Evolutionary conservation across 2,888 invertebrate species (phyloP).

Genomic region (Protophormia terraenovae): DNA sequence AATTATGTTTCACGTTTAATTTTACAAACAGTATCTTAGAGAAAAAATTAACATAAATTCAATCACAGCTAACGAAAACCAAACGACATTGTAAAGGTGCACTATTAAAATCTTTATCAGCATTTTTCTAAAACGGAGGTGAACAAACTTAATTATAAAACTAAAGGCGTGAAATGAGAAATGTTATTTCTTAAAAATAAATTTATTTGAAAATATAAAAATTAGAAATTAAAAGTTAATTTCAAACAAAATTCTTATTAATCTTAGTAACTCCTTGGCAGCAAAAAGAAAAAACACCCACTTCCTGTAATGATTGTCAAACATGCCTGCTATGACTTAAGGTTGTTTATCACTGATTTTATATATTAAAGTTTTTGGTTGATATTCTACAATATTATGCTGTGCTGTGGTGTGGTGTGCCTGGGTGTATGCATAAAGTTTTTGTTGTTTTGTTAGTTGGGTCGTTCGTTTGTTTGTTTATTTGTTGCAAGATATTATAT

Average conservation of each 20-base stretch:
- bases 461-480: background rate
- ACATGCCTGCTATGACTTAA: background rate
- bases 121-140: constrained; percentile 4
- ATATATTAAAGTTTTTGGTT: background rate
- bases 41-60: constrained; percentile 65
- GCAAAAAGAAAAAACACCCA: background rate
- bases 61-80: constrained; percentile 33
- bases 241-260: too few species aligned
- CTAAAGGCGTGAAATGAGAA: too few species aligned
- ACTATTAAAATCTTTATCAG: background rate
- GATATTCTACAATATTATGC: constrained; percentile 26
- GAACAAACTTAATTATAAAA: constrained; percentile 10
- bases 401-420: too few species aligned
- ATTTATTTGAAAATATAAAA: too few species aligned
- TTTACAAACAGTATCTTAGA: constrained; percentile 35
- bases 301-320: background rate
- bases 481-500: constrained; percentile 20
- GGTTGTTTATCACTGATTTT: constrained; percentile 48
- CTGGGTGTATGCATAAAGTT: constrained; percentile 49
- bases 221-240: too few species aligned
- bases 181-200: too few species aligned
- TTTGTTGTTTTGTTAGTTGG: background rate
- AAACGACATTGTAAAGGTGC: constrained; percentile 24
- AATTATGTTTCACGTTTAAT: constrained; percentile 50
- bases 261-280: too few species aligned